Evolutionary conservation across 2,113 vertebrate genomes (phyloP).

Genomic region (Phrynocephalus versicolor): DNA sequence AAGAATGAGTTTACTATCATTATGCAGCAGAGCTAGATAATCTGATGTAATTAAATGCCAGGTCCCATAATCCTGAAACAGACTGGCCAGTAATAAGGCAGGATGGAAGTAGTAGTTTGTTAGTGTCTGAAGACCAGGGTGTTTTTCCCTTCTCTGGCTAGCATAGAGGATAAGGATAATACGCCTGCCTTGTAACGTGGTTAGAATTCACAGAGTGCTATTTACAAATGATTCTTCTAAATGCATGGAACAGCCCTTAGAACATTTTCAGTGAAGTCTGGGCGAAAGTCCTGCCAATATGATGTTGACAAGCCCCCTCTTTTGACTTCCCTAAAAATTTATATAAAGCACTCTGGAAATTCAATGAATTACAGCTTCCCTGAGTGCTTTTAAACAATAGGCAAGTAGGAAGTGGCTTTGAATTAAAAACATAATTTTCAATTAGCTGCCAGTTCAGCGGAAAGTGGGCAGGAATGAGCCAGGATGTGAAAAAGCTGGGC

Average conservation of each 20-base stretch:
- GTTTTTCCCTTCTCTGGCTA: neutral
- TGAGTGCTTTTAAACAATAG: slow-evolving; percentile 71
- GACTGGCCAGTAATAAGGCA: neutral
- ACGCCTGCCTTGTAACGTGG: neutral
- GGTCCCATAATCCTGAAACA: neutral
- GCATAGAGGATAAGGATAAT: neutral
- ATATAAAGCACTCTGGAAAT: slow-evolving; percentile 64
- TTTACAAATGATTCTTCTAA: neutral
- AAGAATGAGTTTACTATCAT: neutral
- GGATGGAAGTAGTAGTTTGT: neutral
- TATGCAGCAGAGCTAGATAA: neutral
- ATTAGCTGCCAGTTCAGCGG: slow-evolving; percentile 73
- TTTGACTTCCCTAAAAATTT: slow-evolving; percentile 57
- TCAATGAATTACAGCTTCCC: slow-evolving; percentile 59
- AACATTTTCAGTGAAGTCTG: neutral
- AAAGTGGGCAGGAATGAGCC: slow-evolving; percentile 62
- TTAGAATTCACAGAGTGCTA: neutral
- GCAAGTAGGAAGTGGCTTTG: slow-evolving; percentile 74
- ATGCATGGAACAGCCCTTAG: neutral
- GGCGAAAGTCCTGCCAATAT: neutral
- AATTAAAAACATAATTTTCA: slow-evolving; percentile 77
- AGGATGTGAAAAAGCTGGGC: slow-evolving; percentile 51
- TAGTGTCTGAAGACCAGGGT: neutral
- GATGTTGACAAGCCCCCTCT: slow-evolving; percentile 59
- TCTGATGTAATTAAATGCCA: neutral